These are phyloP conservation scores for Chanos chanos DNA, from an alignment of 2,797 vertebrate species.

Conservation along the genomic window DNA sequence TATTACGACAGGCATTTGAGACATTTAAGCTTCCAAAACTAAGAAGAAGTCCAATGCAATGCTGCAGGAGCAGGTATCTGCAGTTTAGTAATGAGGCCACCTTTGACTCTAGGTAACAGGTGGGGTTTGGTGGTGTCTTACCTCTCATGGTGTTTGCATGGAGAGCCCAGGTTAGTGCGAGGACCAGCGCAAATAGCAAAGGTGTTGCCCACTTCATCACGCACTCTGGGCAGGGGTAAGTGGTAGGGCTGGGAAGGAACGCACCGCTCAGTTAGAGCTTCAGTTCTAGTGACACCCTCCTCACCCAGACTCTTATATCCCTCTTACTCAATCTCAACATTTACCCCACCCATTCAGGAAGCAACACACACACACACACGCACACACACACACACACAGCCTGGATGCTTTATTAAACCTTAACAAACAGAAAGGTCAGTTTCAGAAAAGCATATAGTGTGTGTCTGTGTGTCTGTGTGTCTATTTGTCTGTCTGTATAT, in stretches of 20 bases:
- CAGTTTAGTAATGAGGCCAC: too few species aligned
- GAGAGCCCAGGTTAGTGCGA: slow-evolving; percentile 34
- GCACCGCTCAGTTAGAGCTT: slow-evolving; percentile 30
- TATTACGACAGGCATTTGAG: too few species aligned
- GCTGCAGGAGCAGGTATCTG: too few species aligned
- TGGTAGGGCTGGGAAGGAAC: slow-evolving; percentile 24
- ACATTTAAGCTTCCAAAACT: too few species aligned
- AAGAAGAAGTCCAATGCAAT: too few species aligned
- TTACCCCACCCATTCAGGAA: slow-evolving; percentile 15
- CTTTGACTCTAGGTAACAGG: too few species aligned
- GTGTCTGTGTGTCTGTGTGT: not conserved
- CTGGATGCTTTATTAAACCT: slow-evolving; percentile 30
- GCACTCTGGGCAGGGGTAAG: too few species aligned
- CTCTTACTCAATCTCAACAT: not conserved
- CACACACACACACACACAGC: too few species aligned
- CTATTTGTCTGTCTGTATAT: not conserved
- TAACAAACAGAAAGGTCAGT: slow-evolving; percentile 23
- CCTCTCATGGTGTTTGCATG: slow-evolving; percentile 13
- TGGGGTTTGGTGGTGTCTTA: slow-evolving; percentile 16
- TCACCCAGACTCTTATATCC: slow-evolving; percentile 57
- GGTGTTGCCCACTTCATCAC: slow-evolving; percentile 59
- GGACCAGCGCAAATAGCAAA: slow-evolving; percentile 52
- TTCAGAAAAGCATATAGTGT: slow-evolving; percentile 5
- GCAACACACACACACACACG: too few species aligned
- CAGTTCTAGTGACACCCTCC: not conserved